Evolutionary conservation across 2,113 vertebrate species (phyloP), one percentile per base, ranked within the genome.

Genomic region (Xiphophorus maculatus): DNA sequence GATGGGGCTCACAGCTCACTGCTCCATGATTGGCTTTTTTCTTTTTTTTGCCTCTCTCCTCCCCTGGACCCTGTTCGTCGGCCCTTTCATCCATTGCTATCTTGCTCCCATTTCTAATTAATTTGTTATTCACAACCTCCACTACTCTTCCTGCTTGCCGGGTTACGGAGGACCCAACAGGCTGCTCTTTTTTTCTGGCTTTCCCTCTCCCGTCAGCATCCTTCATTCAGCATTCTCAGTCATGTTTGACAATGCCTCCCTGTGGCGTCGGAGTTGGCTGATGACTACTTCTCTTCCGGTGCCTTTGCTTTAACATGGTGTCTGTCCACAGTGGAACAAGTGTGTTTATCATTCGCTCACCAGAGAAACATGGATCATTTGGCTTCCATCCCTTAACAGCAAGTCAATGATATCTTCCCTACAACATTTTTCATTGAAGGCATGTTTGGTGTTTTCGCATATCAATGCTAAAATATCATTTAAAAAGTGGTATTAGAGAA

Each of bases 1-100:
- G 94, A 96, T 96, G 94, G 93, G 88, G 91, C 95, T 94, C 95
- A 95, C 93, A 93, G 92, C 94, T 95, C 91, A 94, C 91, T 94
- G 93, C 84, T 66, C 89, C 87, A 89, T 94, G 95, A 95, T 94
- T 92, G 90, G 91, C 84, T 93, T 92, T 90, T 90, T 86, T 87
- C 71, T 4, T n/a, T 71, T 80, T 88, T 74, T 91, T 90, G 84
- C 87, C 85, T 84, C 87, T 42, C 51, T 58, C 25, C 51, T 88
- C 48, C 78, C 74, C 80, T 84, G 81, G 91, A 89, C 83, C 76
- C 85, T 82, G 84, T 91, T 91, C 69, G 81, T 87, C 30, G 79
- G 81, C 84, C 86, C 89, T 89, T 89, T 92, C 93, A 90, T 94
- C 91, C 94, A 86, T 87, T 70, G 88, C 90, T 90, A 92, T 93